Evolutionary conservation across 2,113 vertebrate species (phyloP).

Genomic region (Ictalurus punctatus): DNA sequence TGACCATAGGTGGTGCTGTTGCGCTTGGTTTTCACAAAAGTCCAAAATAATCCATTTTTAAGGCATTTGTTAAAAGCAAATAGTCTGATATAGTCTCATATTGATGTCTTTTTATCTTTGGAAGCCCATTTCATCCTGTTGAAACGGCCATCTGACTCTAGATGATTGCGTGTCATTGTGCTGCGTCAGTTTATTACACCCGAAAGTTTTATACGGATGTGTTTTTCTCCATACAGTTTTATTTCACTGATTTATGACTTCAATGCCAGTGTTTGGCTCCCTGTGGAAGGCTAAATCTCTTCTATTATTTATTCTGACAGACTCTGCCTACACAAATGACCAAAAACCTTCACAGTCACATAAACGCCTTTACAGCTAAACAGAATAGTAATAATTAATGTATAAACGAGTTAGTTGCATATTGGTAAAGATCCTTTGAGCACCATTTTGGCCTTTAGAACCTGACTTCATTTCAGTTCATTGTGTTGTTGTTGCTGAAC

Average conservation of each 20-base stretch:
- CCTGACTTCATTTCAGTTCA: neutral
- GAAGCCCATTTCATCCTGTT: neutral
- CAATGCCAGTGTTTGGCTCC: neutral
- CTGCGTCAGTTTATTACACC: neutral
- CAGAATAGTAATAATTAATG: neutral
- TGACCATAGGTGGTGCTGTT: neutral
- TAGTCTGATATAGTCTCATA: neutral
- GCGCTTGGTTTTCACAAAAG: neutral
- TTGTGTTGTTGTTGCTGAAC: neutral
- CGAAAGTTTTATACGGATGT: neutral
- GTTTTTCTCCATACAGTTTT: neutral
- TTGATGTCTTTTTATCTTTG: neutral
- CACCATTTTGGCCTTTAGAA: neutral
- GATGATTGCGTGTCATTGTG: neutral
- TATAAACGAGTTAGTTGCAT: neutral
- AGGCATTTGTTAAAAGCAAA: neutral
- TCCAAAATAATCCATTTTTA: neutral
- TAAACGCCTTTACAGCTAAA: neutral
- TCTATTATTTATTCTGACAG: constrained; percentile 25
- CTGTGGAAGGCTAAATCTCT: neutral
- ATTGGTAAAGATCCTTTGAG: neutral
- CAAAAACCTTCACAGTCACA: neutral
- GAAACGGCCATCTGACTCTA: neutral
- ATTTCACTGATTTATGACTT: neutral
- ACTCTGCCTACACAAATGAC: neutral